Conservation (phyloP, 2,113 vertebrate species). For the cattle (Bos taurus) region DNA sequence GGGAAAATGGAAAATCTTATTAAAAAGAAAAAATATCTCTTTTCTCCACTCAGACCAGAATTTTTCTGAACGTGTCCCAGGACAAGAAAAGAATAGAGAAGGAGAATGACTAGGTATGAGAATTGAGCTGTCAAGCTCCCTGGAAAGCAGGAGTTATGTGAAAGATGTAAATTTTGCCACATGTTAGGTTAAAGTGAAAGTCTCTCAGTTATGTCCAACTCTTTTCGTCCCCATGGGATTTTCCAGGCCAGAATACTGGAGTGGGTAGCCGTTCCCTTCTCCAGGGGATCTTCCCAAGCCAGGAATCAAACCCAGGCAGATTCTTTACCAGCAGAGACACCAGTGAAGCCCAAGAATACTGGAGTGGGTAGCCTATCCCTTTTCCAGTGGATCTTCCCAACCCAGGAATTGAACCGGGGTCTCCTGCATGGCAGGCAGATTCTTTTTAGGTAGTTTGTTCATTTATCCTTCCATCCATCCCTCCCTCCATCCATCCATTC, state of each 20-base stretch:
- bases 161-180: not conserved
- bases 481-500: not conserved
- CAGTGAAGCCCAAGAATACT: not conserved
- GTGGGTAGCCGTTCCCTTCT: not conserved
- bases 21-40: not conserved
- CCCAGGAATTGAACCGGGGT: not conserved
- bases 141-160: not conserved
- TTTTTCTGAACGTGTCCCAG: not conserved
- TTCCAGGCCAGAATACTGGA: not conserved
- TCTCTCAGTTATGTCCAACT: not conserved
- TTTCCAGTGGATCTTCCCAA: not conserved
- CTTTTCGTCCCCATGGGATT: not conserved
- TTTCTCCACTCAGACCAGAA: not conserved
- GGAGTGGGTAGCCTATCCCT: not conserved
- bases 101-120: not conserved
- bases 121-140: not conserved
- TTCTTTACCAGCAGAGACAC: not conserved
- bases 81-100: not conserved
- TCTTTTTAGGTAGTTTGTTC: not conserved
- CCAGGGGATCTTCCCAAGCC: not conserved
- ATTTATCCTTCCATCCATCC: not conserved
- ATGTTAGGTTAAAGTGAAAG: not conserved
- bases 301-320: not conserved
- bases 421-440: not conserved
- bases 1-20: slow-evolving; percentile 2